A percentile compares a stretch with the other conserved stretches of the same genome.
These are phyloP conservation scores for Peromyscus polionotus DNA, from an alignment of 2,113 vertebrate genomes.

Conservation along the genomic window DNA sequence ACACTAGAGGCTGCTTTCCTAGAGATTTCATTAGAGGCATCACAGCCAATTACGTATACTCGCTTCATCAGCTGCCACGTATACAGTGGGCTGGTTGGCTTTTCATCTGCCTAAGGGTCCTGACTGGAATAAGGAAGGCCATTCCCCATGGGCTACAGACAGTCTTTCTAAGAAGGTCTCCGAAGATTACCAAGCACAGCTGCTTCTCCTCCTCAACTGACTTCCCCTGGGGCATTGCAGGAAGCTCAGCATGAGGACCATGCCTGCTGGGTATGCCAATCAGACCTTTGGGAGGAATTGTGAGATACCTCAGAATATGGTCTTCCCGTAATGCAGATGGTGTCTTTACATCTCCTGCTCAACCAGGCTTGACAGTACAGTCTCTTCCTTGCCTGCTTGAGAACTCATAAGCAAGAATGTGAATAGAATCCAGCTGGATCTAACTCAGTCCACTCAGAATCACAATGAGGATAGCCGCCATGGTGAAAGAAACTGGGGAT, in stretches of 20 bases:
- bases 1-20: not conserved
- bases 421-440: not conserved
- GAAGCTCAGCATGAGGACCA: not conserved
- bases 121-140: not conserved
- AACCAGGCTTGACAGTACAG: slow-evolving; percentile 2
- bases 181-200: not conserved
- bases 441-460: not conserved
- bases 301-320: not conserved
- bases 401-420: not conserved
- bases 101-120: not conserved
- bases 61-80: slow-evolving; percentile 1
- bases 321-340: not conserved
- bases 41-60: not conserved
- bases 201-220: not conserved
- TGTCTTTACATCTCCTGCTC: slow-evolving; percentile 18
- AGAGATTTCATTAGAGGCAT: not conserved
- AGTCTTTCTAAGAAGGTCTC: not conserved
- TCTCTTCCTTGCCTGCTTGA: not conserved
- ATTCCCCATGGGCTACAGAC: not conserved
- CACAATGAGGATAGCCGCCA: not conserved
- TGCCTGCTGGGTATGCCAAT: not conserved
- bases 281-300: not conserved
- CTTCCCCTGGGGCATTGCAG: not conserved
- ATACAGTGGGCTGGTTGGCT: not conserved
- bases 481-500: not conserved